Base-by-base conservation (phyloP, 2,113 vertebrate species). In the Silurus meridionalis region DNA sequence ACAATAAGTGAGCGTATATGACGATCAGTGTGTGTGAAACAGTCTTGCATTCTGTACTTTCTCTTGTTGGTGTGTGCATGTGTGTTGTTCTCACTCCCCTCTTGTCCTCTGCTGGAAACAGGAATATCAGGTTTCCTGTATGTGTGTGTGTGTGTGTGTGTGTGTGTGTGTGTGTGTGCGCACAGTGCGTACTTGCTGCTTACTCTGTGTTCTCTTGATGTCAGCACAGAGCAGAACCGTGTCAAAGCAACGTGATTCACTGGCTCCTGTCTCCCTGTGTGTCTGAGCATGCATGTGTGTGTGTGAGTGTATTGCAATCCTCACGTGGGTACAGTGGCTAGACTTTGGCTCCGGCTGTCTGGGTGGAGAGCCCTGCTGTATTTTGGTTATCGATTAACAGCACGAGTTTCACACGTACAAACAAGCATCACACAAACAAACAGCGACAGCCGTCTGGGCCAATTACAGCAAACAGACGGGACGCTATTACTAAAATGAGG, bases 81-180 rank as follows among this genome's bases (percentile, higher is more conserved):
- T 71, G 74, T 87, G 61, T 64, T 63, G 37, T 28, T 28, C 58
- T 57, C 23, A 60, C 46, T 58, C 14, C 61, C 82, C 75, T 83
- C 66, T 48, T 80, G 90, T 89, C 89, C 90, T 87, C 87, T 91
- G 91, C 90, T 57, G 88, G 90, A 91, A 94, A 93, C 92, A 89
- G 92, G 93, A 95, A 93, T 94, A 94, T 95, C 94, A 94, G 94
- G 94, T 95, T 95, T 94, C 93, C 90, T 92, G 84, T 79, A 63
- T 80, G 61, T 79, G 84, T 66, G 74, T 53, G 67, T 74, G 55
- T 69, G n/a, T 69, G 64, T 55, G 61, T 69, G 81, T 83, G 82
- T 77, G 60, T 84, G 83, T 52, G 82, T 72, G 48, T 60, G 55
- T 81, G 79, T 58, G 55, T 37, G 2, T 37, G 13, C 37, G 8